Evolutionary conservation across 2,113 vertebrate species (phyloP).

Genomic region (Globicephala melas): DNA sequence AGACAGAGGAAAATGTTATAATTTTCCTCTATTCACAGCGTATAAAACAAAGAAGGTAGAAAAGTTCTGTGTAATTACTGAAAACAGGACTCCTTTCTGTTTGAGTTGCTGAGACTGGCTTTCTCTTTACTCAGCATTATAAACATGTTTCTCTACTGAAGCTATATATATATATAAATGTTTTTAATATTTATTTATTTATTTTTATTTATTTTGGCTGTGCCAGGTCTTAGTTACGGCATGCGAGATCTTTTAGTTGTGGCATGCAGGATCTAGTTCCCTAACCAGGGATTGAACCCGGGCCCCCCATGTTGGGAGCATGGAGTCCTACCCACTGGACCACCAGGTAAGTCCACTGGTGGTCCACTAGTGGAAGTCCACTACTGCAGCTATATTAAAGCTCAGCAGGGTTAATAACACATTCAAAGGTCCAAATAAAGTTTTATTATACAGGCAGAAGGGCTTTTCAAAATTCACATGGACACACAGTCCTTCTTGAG

Average conservation of each 20-base stretch:
- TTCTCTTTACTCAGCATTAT: background rate
- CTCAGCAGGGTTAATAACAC: background rate
- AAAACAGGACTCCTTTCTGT: background rate
- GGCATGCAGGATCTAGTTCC: too few relatives aligned
- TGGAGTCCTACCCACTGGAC: too few relatives aligned
- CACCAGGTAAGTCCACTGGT: too few relatives aligned
- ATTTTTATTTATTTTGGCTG: too few relatives aligned
- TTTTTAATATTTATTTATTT: too few relatives aligned
- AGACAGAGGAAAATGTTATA: background rate
- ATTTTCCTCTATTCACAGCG: rapidly evolving
- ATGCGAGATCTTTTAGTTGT: too few relatives aligned
- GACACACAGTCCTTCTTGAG: background rate
- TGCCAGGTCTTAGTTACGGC: too few relatives aligned
- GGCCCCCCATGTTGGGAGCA: too few relatives aligned
- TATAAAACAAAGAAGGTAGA: background rate
- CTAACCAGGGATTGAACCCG: too few relatives aligned
- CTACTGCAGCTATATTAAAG: background rate
- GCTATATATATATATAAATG: too few relatives aligned
- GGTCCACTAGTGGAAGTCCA: too few relatives aligned
- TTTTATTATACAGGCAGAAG: background rate
- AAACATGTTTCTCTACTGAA: background rate
- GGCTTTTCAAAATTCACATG: background rate
- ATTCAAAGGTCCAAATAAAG: background rate
- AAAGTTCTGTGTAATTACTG: background rate
- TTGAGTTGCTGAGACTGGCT: too few relatives aligned